phyloP scores from a whole-genome alignment of 1,140 invertebrate genomes.

The Lepidurus apus region DNA sequence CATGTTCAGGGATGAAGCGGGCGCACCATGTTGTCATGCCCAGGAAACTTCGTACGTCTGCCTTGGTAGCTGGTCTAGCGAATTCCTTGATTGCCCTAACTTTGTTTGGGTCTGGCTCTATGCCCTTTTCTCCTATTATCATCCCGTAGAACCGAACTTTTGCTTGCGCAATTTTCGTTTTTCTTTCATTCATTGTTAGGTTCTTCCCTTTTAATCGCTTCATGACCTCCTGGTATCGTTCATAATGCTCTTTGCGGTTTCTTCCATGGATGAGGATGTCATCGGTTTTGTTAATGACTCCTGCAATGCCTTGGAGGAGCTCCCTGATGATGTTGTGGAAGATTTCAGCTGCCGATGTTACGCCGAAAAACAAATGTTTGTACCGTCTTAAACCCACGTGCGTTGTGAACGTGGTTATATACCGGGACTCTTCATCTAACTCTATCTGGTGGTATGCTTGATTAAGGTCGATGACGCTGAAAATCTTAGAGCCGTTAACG shows the following conservation, averaged over 20 bases:
- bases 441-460: conserved; percentile 41
- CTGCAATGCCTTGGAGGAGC: conserved; percentile 20
- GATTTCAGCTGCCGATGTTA: conserved; percentile 36
- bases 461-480: conserved; percentile 37
- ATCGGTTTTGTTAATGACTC: conserved; percentile 34
- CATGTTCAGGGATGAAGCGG: conserved; percentile 43
- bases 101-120: conserved; percentile 29
- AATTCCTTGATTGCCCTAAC: conserved; percentile 39
- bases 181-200: conserved; percentile 38
- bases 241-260: conserved; percentile 37
- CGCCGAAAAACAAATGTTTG: conserved; percentile 39
- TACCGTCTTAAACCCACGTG: conserved; percentile 37
- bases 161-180: conserved; percentile 36
- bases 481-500: neutral
- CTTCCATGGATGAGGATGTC: conserved; percentile 39
- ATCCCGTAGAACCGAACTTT: conserved; percentile 38
- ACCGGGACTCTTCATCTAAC: conserved; percentile 37
- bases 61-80: conserved; percentile 35
- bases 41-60: conserved; percentile 36
- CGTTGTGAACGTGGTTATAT: conserved; percentile 40
- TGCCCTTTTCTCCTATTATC: conserved; percentile 35
- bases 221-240: conserved; percentile 33
- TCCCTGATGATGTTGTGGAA: conserved; percentile 35
- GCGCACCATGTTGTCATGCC: conserved; percentile 43
- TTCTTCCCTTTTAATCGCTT: conserved; percentile 33